Conservation (phyloP, 2,888 invertebrate genomes). For the Cheilosia scutellata region DNA sequence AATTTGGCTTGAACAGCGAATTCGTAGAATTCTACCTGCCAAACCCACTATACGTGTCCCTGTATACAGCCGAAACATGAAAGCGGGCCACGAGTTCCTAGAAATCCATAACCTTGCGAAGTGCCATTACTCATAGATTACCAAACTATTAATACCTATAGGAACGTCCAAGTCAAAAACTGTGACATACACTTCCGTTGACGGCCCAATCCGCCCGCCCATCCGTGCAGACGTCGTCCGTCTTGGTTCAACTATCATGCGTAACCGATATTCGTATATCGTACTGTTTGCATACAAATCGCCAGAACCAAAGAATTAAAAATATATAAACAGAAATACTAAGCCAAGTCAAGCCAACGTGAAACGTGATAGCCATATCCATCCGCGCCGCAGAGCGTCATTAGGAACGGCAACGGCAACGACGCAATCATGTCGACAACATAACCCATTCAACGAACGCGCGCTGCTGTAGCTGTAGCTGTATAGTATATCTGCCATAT, state of each 20-base stretch:
- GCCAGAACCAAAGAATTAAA: conserved; percentile 32
- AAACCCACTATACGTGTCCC: background rate
- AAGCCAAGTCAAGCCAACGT: conserved; percentile 20
- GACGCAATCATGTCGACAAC: conserved; percentile 24
- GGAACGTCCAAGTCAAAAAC: conserved; percentile 28
- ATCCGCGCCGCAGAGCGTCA: conserved; percentile 24
- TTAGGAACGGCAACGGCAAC: conserved; percentile 45
- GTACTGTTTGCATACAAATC: conserved; percentile 60
- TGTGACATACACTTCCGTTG: conserved; percentile 59
- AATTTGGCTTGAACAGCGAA: background rate
- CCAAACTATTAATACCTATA: background rate
- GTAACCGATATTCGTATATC: conserved; percentile 69
- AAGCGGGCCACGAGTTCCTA: conserved; percentile 20
- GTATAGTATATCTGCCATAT: conserved; percentile 45
- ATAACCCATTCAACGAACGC: conserved; percentile 38
- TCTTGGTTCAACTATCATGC: conserved; percentile 51
- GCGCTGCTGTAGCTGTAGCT: conserved; percentile 15
- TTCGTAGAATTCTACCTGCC: conserved; percentile 1
- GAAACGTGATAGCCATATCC: conserved; percentile 16
- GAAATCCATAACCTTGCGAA: conserved; percentile 31
- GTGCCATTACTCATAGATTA: background rate
- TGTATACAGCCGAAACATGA: background rate
- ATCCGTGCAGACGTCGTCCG: conserved; percentile 4
- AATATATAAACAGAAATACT: conserved; percentile 21
- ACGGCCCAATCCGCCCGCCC: background rate